Evolutionary conservation across 2,888 invertebrate genomes (phyloP).

Genomic region (Carcina quercana): DNA sequence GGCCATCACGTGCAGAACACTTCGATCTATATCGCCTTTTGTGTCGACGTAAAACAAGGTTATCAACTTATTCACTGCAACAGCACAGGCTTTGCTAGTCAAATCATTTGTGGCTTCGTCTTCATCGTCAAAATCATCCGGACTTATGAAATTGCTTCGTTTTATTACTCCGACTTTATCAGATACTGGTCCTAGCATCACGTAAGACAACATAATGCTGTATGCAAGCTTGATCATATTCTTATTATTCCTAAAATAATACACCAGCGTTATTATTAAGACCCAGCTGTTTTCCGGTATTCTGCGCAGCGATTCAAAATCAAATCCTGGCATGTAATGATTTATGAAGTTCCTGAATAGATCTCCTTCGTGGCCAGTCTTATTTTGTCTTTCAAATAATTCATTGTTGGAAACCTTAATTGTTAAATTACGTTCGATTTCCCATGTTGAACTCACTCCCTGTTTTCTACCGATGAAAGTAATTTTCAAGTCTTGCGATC

Average conservation of each 20-base stretch:
- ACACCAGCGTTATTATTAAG: constrained; percentile 22
- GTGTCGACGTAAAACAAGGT: constrained; percentile 15
- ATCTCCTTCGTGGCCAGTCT: background rate
- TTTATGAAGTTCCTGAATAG: constrained; percentile 6
- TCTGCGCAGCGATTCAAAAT: constrained; percentile 8
- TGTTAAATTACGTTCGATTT: constrained; percentile 6
- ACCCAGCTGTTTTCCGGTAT: constrained; percentile 16
- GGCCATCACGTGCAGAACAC: constrained; percentile 25
- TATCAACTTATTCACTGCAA: constrained; percentile 14
- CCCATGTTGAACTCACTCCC: constrained; percentile 5
- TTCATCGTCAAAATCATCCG: background rate
- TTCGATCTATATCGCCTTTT: constrained; percentile 11
- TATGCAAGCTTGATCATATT: constrained; percentile 19
- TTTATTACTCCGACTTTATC: constrained; percentile 18
- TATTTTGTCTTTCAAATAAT: background rate
- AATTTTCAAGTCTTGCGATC: constrained; percentile 13
- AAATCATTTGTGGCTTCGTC: constrained; percentile 2
- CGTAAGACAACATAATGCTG: constrained; percentile 22
- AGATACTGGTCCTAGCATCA: constrained; percentile 18
- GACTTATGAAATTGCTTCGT: constrained; percentile 13
- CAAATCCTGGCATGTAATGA: constrained; percentile 12
- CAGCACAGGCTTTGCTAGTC: constrained; percentile 11
- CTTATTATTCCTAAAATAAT: constrained; percentile 21
- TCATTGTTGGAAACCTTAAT: background rate
- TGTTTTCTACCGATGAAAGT: constrained; percentile 19